Conservation (phyloP, 1,140 invertebrate genomes). For the Zaprionus lachaisei region DNA sequence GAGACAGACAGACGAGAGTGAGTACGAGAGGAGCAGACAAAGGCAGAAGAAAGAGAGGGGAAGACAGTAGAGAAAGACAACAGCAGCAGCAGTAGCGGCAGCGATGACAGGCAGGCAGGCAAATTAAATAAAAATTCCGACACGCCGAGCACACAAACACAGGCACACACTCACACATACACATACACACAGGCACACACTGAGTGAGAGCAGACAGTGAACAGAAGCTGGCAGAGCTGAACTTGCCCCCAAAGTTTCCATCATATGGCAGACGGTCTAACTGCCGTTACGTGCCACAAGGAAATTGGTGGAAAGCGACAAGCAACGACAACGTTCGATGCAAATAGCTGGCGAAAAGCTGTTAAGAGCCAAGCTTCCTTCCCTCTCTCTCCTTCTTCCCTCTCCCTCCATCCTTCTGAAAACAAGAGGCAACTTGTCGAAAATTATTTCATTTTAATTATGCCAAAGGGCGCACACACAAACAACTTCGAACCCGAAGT, state of each 20-base stretch:
- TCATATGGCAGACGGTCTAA: constrained; percentile 52
- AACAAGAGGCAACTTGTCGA: constrained; percentile 73
- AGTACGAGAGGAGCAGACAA: constrained; percentile 32
- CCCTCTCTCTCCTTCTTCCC: not conserved
- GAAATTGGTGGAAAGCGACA: constrained; percentile 25
- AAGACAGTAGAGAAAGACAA: constrained; percentile 22
- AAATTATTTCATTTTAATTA: constrained; percentile 82
- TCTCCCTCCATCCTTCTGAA: constrained; percentile 8
- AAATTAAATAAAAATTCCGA: constrained; percentile 82
- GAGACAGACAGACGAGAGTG: constrained; percentile 44
- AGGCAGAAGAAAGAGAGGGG: not conserved
- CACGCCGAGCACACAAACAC: constrained; percentile 44
- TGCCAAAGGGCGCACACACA: constrained; percentile 60
- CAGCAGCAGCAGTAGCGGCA: constrained; percentile 20
- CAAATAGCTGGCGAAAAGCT: constrained; percentile 43
- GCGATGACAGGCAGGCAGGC: constrained; percentile 47
- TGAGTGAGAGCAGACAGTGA: constrained; percentile 12
- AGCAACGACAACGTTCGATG: constrained; percentile 26
- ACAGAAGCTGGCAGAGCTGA: constrained; percentile 11
- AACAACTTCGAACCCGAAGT: not conserved
- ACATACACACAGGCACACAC: not conserved
- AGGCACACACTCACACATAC: not conserved
- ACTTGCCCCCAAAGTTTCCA: constrained; percentile 38
- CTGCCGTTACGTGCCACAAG: constrained; percentile 42
- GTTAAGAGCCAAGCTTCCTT: constrained; percentile 38